These are phyloP conservation scores for Vidua macroura DNA, from an alignment of 2,113 vertebrate species.

Conservation along the genomic window DNA sequence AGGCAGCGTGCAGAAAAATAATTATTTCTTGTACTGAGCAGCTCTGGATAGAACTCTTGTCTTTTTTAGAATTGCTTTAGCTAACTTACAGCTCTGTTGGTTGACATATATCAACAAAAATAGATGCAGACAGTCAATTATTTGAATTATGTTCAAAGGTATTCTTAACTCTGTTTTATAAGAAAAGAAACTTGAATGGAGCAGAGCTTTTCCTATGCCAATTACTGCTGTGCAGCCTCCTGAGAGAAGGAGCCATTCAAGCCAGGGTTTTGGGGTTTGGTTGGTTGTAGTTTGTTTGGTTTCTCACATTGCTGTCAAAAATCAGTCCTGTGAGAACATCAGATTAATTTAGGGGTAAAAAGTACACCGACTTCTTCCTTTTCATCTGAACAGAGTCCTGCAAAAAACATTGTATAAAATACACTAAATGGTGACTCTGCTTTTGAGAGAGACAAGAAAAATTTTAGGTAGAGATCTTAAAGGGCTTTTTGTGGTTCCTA, in stretches of 20 bases:
- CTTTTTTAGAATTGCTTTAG: background rate
- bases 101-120: conserved; percentile 26
- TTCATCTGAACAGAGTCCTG: background rate
- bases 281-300: background rate
- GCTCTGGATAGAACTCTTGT: background rate
- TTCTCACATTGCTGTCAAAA: background rate
- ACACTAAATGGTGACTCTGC: background rate
- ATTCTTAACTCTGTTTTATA: background rate
- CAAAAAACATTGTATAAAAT: background rate
- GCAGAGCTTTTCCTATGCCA: background rate
- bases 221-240: background rate
- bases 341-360: background rate
- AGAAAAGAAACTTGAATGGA: background rate
- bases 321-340: background rate
- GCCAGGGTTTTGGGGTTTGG: background rate
- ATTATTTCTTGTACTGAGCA: background rate
- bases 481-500: background rate
- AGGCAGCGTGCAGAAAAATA: background rate
- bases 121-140: conserved; percentile 38
- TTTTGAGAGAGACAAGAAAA: background rate
- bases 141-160: background rate
- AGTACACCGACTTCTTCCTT: background rate
- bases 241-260: background rate
- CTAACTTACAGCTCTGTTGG: background rate
- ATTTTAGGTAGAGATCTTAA: background rate